phyloP scores from a whole-genome alignment of 2,888 invertebrate genomes.

The Leptothorax acervorum region DNA sequence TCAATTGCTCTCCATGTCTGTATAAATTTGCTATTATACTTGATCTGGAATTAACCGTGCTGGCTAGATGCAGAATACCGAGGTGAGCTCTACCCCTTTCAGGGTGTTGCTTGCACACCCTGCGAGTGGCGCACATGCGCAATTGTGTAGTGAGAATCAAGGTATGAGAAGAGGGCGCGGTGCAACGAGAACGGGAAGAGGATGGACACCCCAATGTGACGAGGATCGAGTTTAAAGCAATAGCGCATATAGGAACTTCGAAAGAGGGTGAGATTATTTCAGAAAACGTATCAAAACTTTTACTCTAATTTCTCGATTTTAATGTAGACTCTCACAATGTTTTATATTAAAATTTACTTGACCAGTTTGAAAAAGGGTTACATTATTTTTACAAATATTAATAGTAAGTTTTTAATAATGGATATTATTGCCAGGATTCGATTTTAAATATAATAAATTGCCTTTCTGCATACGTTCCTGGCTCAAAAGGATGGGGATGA shows the following conservation, averaged over 20 bases:
- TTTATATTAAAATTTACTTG: background rate
- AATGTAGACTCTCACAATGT: background rate
- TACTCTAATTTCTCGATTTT: background rate
- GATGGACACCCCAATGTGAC: background rate
- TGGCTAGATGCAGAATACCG: background rate
- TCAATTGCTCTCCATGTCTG: background rate
- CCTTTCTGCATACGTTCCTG: background rate
- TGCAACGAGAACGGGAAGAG: constrained; percentile 12
- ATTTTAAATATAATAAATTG: background rate
- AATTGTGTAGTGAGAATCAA: constrained; percentile 21
- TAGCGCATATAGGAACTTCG: background rate
- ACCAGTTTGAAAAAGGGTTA: background rate
- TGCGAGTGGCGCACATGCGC: constrained; percentile 36
- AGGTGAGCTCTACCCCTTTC: constrained; percentile 16
- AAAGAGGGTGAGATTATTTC: background rate
- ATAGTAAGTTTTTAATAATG: background rate
- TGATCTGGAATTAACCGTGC: background rate
- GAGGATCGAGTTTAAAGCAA: constrained; percentile 29
- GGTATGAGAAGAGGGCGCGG: constrained; percentile 45
- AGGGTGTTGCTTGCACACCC: constrained; percentile 24
- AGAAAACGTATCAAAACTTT: background rate
- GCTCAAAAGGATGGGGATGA: background rate
- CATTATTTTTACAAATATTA: background rate
- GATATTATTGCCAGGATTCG: background rate
- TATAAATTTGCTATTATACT: background rate